A percentile compares a stretch with the other conserved stretches of the same genome.
Conservation (phyloP, 2,797 vertebrate species). For the Staurois parvus region DNA sequence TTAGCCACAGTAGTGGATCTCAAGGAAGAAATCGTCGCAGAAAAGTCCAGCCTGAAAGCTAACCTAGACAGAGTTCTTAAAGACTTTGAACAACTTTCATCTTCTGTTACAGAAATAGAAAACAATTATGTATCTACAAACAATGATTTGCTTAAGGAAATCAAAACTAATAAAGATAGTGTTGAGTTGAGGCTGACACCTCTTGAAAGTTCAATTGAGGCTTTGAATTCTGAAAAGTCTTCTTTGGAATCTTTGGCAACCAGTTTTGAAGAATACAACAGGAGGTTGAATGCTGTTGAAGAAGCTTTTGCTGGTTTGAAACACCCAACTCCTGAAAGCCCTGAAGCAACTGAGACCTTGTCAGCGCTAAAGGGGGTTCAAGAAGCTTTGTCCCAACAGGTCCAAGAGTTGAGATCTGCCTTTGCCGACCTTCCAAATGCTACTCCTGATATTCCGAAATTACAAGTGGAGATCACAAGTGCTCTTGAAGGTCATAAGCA, state of each 20-base stretch:
- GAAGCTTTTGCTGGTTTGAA: conserved; percentile 62
- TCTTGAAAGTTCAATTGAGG: conserved; percentile 76
- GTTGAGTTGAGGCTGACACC: conserved; percentile 78
- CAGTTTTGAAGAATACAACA: conserved; percentile 75
- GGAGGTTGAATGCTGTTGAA: conserved; percentile 72
- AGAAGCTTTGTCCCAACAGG: conserved; percentile 67
- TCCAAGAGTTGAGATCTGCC: conserved; percentile 77
- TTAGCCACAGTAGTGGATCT: conserved; percentile 75
- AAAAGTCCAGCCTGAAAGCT: conserved; percentile 74
- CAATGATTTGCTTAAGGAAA: conserved; percentile 64
- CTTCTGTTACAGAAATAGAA: conserved; percentile 68
- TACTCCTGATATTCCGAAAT: conserved; percentile 66
- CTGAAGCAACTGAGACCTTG: conserved; percentile 65
- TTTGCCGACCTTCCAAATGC: conserved; percentile 77
- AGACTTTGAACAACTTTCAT: conserved; percentile 71
- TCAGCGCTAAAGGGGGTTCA: conserved; percentile 73
- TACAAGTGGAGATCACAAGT: conserved; percentile 71
- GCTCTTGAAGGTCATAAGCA: conserved; percentile 70
- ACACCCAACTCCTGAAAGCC: conserved; percentile 55
- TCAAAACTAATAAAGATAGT: conserved; percentile 72
- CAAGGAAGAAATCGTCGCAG: conserved; percentile 75
- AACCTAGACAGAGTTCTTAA: conserved; percentile 74
- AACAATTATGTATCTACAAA: conserved; percentile 65
- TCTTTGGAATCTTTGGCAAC: conserved; percentile 77
- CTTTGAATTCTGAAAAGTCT: conserved; percentile 62